phyloP scores from a whole-genome alignment of 2,888 invertebrate genomes.

The Thymelicus lineola region DNA sequence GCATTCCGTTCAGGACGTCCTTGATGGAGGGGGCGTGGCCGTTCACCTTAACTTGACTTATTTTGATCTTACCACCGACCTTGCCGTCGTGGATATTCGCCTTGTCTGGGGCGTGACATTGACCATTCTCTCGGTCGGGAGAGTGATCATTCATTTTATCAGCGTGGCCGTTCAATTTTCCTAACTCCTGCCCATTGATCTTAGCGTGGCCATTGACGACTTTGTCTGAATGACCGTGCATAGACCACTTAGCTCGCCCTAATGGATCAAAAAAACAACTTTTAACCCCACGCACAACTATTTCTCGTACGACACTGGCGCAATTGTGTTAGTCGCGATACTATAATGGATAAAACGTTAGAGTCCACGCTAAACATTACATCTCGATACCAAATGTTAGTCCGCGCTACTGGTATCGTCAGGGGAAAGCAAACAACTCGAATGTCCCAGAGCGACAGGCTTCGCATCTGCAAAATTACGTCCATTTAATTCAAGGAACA shows the following conservation, averaged over 20 bases:
- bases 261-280: constrained; percentile 69
- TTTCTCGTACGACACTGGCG: constrained; percentile 66
- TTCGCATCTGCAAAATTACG: constrained; percentile 76
- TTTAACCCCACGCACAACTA: constrained; percentile 56
- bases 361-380: constrained; percentile 47
- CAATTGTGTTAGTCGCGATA: constrained; percentile 67
- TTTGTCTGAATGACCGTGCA: constrained; percentile 47
- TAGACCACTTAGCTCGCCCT: constrained; percentile 65
- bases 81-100: constrained; percentile 48
- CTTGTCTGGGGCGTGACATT: constrained; percentile 25
- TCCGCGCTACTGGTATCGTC: constrained; percentile 65
- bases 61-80: constrained; percentile 44
- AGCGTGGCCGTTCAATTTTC: constrained; percentile 51
- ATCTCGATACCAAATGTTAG: constrained; percentile 54
- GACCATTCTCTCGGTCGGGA: constrained; percentile 47
- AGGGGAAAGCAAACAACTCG: constrained; percentile 59
- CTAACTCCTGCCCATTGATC: constrained; percentile 52
- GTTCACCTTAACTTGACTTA: constrained; percentile 45
- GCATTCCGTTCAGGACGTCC: constrained; percentile 46
- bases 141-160: constrained; percentile 43
- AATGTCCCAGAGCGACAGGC: constrained; percentile 64
- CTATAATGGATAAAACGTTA: constrained; percentile 48
- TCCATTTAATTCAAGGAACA: constrained; percentile 48
- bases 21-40: constrained; percentile 48
- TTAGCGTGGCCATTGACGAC: constrained; percentile 53